Base-by-base conservation (phyloP, 2,113 vertebrate species). In the Tor tambroides region DNA sequence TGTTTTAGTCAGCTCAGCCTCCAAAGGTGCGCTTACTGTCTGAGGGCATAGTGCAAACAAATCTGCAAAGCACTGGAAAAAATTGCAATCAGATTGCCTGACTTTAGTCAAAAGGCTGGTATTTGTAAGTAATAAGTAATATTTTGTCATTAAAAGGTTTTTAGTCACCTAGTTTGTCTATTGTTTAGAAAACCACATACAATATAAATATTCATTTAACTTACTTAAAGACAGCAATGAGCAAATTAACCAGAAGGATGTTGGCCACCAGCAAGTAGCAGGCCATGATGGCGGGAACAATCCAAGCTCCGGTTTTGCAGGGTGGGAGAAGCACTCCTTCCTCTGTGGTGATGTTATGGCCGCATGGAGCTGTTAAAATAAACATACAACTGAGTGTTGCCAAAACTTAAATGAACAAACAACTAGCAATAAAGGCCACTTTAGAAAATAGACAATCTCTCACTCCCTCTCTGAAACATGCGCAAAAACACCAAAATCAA, bases 181-280 rank as follows among this genome's bases (percentile, higher is more conserved):
- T 30, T 43, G 14, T 15, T 38, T 46, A 82, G 7, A 82, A 30
- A 86, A 59, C 32, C 32, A 63, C 41, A 76, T 6, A 75, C 1
- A 43, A 84, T 5, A 80, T 41, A 19, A 19, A 78, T 76, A 75
- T 38, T 5, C 0, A 38, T 43, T 17, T 19, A 71, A 95, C 98
- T 90, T 95, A 99, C 98, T 99, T 99, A 93, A 99, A 99, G 90
- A 99, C 98, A 1, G 98, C 98, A 89, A 99, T 99, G 56, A 99
- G 97, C 11, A 99, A 96, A 92, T 99, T 99, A 93, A 99, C 98
- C 91, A 99, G 94, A 87, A 99, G 96, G 90, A 99, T 99, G 91
- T 99, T 99, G 87, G 98, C 98, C 89, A 99, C 98, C 85, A 99
- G 93, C 78, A 99, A 96, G 89, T 99, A 99, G 94, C 98, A 99